phyloP scores from a whole-genome alignment of 2,888 invertebrate genomes.

The Ectemnius lituratus region DNA sequence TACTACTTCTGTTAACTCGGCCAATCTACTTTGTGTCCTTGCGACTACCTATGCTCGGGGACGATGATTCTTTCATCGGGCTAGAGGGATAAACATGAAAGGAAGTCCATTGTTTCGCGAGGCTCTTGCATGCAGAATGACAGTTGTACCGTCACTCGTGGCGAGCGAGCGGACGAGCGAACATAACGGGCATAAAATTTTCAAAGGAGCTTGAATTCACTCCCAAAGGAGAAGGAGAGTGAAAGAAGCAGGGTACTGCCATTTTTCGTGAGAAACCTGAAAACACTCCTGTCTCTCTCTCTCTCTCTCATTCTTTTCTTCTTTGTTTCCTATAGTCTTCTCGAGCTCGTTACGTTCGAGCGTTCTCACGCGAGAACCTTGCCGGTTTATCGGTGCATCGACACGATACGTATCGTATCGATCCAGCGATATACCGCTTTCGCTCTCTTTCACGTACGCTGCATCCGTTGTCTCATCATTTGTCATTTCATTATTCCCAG shows the following conservation, averaged over 20 bases:
- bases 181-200: conserved; percentile 38
- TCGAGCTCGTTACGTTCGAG: conserved; percentile 37
- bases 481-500: conserved; percentile 56
- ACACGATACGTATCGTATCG: conserved; percentile 19
- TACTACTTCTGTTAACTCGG: conserved; percentile 1
- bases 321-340: too few relatives aligned
- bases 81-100: conserved; percentile 11
- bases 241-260: too few relatives aligned
- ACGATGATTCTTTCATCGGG: conserved; percentile 41
- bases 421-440: conserved; percentile 31
- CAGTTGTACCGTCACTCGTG: conserved; percentile 25
- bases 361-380: conserved; percentile 21
- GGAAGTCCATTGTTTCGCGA: conserved; percentile 23
- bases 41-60: conserved; percentile 11
- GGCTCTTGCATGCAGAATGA: conserved; percentile 44
- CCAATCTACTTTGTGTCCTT: background rate
- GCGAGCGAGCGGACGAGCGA: conserved; percentile 16
- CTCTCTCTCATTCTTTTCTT: conserved; percentile 9
- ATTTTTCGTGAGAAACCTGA: background rate
- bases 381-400: conserved; percentile 31
- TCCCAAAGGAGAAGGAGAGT: background rate
- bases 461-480: conserved; percentile 67
- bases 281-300: conserved; percentile 10
- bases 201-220: conserved; percentile 5
- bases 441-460: conserved; percentile 57